These are phyloP conservation scores for Hydriomena furcata DNA, from an alignment of 2,888 invertebrate species.

Conservation along the genomic window DNA sequence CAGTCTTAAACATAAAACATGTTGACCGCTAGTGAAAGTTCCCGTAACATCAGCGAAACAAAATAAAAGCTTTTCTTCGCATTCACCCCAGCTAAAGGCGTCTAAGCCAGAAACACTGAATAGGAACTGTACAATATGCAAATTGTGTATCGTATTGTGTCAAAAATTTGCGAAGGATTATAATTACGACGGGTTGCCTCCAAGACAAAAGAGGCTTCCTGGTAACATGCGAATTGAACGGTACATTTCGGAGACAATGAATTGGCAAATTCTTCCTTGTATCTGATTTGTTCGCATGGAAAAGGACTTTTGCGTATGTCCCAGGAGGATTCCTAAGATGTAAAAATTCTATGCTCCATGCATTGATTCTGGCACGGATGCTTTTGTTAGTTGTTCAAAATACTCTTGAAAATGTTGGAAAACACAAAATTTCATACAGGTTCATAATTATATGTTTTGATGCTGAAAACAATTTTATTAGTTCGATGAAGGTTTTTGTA, in stretches of 20 bases:
- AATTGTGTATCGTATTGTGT: slow-evolving; percentile 43
- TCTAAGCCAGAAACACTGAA: slow-evolving; percentile 24
- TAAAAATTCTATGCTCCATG: neutral
- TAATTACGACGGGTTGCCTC: slow-evolving; percentile 38
- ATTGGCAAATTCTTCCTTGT: slow-evolving; percentile 32
- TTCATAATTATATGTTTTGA: too few relatives aligned
- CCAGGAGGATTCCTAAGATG: slow-evolving; percentile 14
- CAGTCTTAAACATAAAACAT: slow-evolving; percentile 2
- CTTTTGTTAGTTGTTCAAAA: neutral
- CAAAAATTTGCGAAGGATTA: slow-evolving; percentile 49
- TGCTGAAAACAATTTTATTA: too few relatives aligned
- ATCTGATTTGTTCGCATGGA: slow-evolving; percentile 31
- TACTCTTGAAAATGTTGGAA: neutral
- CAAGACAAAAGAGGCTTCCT: slow-evolving; percentile 37
- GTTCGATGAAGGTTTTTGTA: too few relatives aligned
- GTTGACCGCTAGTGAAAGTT: slow-evolving; percentile 30
- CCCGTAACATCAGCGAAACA: slow-evolving; percentile 25
- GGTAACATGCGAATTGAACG: slow-evolving; percentile 43
- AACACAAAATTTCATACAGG: too few relatives aligned
- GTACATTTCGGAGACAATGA: slow-evolving; percentile 38
- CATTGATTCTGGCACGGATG: too few relatives aligned
- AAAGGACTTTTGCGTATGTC: slow-evolving; percentile 23
- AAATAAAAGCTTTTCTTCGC: slow-evolving; percentile 23
- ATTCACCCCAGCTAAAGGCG: slow-evolving; percentile 18
- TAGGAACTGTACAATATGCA: slow-evolving; percentile 49